These are phyloP conservation scores for Oscheius onirici DNA, from an alignment of 2,888 invertebrate genomes.

Conservation along the genomic window DNA sequence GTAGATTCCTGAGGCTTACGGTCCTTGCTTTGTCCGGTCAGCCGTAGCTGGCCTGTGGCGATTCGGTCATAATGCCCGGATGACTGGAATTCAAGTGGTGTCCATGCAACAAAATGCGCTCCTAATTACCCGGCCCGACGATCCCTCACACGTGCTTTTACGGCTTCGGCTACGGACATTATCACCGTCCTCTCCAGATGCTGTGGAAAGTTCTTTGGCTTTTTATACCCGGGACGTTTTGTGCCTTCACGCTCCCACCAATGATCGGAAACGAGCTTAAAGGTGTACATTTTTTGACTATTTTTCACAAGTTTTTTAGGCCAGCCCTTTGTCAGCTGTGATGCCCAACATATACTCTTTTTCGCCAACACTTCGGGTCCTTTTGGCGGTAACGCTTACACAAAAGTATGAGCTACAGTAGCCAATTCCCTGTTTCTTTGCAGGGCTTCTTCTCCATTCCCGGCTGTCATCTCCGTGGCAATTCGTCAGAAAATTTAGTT, in stretches of 20 bases:
- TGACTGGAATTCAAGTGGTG: conserved; percentile 33
- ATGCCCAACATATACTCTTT: conserved; percentile 54
- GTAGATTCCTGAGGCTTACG: neutral
- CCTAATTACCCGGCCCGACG: conserved; percentile 24
- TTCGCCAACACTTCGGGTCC: conserved; percentile 48
- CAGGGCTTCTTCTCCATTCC: conserved; percentile 51
- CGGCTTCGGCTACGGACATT: conserved; percentile 25
- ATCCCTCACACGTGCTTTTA: conserved; percentile 30
- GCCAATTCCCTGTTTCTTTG: neutral
- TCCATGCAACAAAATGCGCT: conserved; percentile 32
- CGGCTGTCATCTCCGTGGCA: conserved; percentile 58
- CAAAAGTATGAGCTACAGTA: conserved; percentile 51
- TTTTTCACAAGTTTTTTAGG: conserved; percentile 39
- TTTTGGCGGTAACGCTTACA: conserved; percentile 62
- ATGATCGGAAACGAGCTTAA: conserved; percentile 14
- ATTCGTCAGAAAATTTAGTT: conserved; percentile 42
- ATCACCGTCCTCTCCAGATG: conserved; percentile 21
- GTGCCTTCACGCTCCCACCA: conserved; percentile 3
- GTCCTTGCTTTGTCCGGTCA: conserved; percentile 7
- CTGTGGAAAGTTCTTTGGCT: conserved; percentile 10
- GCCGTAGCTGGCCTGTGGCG: conserved; percentile 8
- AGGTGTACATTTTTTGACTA: neutral
- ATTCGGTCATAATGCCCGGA: conserved; percentile 27
- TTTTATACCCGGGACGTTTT: neutral
- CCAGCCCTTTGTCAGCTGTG: conserved; percentile 58